Conservation (phyloP, 2,113 vertebrate genomes). For the Glaucidium brasilianum region DNA sequence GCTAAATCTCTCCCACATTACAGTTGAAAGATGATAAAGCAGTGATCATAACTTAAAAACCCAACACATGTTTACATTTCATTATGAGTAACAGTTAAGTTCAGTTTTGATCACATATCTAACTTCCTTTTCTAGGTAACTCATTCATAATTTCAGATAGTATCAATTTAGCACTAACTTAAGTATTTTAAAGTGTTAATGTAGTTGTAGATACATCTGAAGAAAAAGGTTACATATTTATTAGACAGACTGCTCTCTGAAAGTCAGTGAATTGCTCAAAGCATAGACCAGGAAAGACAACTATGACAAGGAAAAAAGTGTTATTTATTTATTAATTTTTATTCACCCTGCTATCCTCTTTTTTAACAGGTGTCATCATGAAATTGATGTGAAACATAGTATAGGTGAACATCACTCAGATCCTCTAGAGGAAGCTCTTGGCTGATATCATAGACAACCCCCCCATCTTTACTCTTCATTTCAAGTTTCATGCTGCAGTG, state of each 20-base stretch:
- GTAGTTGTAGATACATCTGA: not conserved
- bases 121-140: not conserved
- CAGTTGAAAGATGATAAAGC: not conserved
- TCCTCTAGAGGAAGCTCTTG: not conserved
- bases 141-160: not conserved
- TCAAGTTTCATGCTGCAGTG: not conserved
- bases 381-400: not conserved
- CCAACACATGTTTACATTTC: not conserved
- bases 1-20: not conserved
- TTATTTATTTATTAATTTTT: not conserved
- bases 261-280: not conserved
- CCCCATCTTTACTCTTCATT: not conserved
- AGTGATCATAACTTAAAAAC: not conserved
- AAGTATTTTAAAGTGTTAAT: not conserved
- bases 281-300: not conserved
- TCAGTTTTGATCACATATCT: not conserved
- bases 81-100: not conserved
- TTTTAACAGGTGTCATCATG: not conserved
- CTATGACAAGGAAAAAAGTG: not conserved
- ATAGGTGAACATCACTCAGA: not conserved
- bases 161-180: not conserved
- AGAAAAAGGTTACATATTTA: not conserved
- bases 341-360: not conserved
- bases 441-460: not conserved
- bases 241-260: not conserved